Percentiles rank a stretch among this genome's conserved stretches.
Conservation (phyloP, 2,113 vertebrate species). For the Myocastor coypus region DNA sequence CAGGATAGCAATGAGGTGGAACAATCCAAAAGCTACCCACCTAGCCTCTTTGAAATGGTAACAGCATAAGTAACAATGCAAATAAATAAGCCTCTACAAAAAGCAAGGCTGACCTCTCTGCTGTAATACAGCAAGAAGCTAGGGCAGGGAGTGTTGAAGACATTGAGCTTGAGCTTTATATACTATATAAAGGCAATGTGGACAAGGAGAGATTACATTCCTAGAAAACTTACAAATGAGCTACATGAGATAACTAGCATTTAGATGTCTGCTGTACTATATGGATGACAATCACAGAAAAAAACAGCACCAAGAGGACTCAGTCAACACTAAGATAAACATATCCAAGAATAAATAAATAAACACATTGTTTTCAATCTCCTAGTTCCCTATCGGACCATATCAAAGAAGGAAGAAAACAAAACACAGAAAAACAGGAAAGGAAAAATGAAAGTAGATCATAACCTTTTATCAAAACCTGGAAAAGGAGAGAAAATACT, state of each 20-base stretch:
- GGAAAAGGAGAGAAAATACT: slow-evolving; percentile 30
- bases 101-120: not conserved
- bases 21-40: not conserved
- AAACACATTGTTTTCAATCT: not conserved
- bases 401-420: not conserved
- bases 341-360: not conserved
- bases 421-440: not conserved
- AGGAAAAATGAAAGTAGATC: slow-evolving; percentile 10
- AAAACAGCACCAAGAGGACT: not conserved
- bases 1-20: not conserved
- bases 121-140: slow-evolving; percentile 3
- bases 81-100: not conserved
- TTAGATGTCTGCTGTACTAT: not conserved
- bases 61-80: not conserved
- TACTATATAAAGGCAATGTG: not conserved
- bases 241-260: not conserved
- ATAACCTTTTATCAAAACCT: slow-evolving; percentile 3
- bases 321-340: slow-evolving; percentile 27
- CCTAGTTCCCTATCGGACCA: not conserved
- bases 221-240: slow-evolving; percentile 33
- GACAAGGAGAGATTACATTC: not conserved
- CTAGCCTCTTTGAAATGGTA: not conserved
- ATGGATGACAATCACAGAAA: slow-evolving; percentile 26
- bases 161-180: not conserved
- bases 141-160: not conserved